Conservation (phyloP, 2,113 vertebrate genomes). For the Macrotus californicus region DNA sequence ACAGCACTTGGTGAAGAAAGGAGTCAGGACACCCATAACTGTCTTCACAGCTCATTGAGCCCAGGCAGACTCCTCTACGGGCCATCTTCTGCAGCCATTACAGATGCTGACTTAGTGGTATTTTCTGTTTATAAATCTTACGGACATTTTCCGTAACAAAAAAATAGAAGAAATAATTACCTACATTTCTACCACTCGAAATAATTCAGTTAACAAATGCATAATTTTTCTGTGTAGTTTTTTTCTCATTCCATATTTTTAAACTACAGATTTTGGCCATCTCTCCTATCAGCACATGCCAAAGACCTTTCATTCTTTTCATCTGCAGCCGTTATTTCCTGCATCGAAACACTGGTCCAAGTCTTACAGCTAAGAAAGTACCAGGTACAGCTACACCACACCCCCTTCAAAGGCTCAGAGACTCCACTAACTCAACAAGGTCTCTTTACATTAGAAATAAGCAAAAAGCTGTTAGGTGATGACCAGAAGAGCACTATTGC, state of each 20-base stretch:
- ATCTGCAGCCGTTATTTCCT: neutral
- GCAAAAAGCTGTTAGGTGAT: neutral
- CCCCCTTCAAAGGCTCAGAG: neutral
- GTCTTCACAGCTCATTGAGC: neutral
- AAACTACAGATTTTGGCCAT: neutral
- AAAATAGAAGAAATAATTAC: neutral
- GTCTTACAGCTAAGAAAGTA: conserved; percentile 13
- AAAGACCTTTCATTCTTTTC: neutral
- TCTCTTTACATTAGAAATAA: neutral
- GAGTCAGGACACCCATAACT: neutral
- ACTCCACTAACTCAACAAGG: neutral
- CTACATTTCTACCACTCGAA: conserved; percentile 4
- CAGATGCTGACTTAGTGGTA: neutral
- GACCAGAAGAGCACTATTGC: neutral
- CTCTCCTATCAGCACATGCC: neutral
- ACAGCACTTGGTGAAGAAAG: neutral
- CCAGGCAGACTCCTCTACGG: neutral
- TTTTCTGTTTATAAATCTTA: neutral
- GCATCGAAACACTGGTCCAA: conserved; percentile 14
- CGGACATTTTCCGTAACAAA: neutral
- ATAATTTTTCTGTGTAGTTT: neutral
- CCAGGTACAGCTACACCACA: neutral
- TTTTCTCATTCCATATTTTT: neutral
- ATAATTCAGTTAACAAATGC: neutral
- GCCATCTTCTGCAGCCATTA: neutral